These are phyloP conservation scores for Fabriciana adippe DNA, from an alignment of 2,888 invertebrate species.

Conservation along the genomic window DNA sequence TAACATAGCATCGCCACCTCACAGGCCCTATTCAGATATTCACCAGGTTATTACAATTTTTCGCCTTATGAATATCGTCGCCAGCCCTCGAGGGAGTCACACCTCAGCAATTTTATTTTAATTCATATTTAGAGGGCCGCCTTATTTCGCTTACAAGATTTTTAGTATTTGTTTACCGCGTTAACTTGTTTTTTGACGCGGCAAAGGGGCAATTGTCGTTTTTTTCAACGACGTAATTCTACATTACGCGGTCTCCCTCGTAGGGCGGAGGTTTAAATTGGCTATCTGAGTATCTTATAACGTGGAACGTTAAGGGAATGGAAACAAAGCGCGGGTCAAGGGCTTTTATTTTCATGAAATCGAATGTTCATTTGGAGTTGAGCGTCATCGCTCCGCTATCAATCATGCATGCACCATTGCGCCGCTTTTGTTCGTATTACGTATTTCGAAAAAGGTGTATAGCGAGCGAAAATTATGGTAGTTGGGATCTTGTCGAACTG, in stretches of 20 bases:
- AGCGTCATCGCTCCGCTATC: constrained; percentile 73
- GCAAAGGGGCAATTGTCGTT: constrained; percentile 70
- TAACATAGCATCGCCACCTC: constrained; percentile 58
- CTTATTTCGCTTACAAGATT: constrained; percentile 81
- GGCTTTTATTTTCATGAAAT: constrained; percentile 64
- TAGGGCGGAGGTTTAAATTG: constrained; percentile 60
- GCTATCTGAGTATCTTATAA: constrained; percentile 46
- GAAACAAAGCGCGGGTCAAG: constrained; percentile 64
- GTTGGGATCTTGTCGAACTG: constrained; percentile 65
- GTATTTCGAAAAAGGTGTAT: constrained; percentile 77
- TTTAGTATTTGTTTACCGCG: constrained; percentile 80
- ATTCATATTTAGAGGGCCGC: constrained; percentile 81
- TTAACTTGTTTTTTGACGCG: constrained; percentile 59
- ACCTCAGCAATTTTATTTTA: constrained; percentile 81
- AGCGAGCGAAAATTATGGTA: constrained; percentile 70
- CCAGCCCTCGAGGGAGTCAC: constrained; percentile 70
- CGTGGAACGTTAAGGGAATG: constrained; percentile 22
- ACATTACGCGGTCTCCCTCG: constrained; percentile 52
- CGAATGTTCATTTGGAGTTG: constrained; percentile 59
- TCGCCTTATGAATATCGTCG: constrained; percentile 82
- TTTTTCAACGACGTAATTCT: constrained; percentile 66
- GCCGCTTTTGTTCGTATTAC: constrained; percentile 79
- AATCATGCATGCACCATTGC: constrained; percentile 81
- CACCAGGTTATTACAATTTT: constrained; percentile 81
- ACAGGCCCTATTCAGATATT: constrained; percentile 56